These are phyloP conservation scores for Sesia apiformis DNA, from an alignment of 2,888 invertebrate species.

Conservation along the genomic window DNA sequence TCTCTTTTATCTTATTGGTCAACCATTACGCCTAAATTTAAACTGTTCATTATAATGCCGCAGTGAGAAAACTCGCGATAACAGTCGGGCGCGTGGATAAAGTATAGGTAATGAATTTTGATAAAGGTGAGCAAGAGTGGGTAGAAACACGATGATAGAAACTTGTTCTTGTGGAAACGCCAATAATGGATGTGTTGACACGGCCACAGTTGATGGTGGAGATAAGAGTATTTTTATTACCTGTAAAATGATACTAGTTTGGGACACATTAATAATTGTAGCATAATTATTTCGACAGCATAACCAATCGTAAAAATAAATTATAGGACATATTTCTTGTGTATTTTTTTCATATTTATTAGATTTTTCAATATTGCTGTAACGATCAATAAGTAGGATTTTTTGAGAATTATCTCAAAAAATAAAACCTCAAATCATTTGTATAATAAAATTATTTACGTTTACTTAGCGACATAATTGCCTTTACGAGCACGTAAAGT, in stretches of 20 bases:
- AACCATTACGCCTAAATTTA: conserved; percentile 74
- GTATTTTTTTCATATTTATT: too few relatives aligned
- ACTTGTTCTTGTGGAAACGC: conserved; percentile 31
- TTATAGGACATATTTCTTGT: background rate
- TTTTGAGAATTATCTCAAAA: too few relatives aligned
- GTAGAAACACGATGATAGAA: conserved; percentile 27
- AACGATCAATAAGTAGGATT: too few relatives aligned
- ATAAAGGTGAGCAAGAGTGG: conserved; percentile 43
- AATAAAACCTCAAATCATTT: too few relatives aligned
- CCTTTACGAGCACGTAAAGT: too few relatives aligned
- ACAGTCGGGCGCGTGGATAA: conserved; percentile 54
- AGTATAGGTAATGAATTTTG: conserved; percentile 67
- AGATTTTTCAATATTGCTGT: too few relatives aligned
- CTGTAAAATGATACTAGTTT: background rate
- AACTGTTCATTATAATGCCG: conserved; percentile 71
- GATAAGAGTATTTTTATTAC: conserved; percentile 18
- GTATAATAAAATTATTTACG: too few relatives aligned
- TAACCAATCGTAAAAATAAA: background rate
- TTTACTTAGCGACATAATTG: too few relatives aligned
- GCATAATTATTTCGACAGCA: background rate
- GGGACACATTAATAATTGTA: background rate
- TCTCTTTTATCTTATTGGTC: conserved; percentile 74
- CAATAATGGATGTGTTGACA: conserved; percentile 33
- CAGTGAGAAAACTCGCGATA: conserved; percentile 69
- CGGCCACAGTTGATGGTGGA: conserved; percentile 26